These are phyloP conservation scores for Nesidiocoris tenuis DNA, from an alignment of 2,888 invertebrate species.

Conservation along the genomic window DNA sequence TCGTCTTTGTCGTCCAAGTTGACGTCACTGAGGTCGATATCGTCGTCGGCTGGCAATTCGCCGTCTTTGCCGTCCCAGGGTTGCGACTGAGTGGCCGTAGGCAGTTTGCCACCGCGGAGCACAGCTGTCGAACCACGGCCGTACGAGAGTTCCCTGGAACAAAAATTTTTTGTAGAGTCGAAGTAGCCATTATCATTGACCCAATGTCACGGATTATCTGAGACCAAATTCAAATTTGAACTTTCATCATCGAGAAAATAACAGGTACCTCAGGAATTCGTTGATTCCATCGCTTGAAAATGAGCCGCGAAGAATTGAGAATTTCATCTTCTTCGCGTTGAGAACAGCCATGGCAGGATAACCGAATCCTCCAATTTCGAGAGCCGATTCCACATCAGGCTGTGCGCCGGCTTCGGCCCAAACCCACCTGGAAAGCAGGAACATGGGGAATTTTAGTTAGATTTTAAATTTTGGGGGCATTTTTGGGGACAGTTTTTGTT, in stretches of 20 bases:
- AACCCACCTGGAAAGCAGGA: conserved; percentile 71
- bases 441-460: too few species aligned
- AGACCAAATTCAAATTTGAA: conserved; percentile 23
- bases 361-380: conserved; percentile 96
- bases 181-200: too few species aligned
- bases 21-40: conserved; percentile 87
- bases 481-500: too few species aligned
- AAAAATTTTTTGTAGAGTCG: not conserved
- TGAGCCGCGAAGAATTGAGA: conserved; percentile 86
- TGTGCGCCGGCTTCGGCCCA: conserved; percentile 94
- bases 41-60: conserved; percentile 79
- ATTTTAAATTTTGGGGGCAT: too few species aligned
- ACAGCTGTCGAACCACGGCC: conserved; percentile 91
- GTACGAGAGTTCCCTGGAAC: conserved; percentile 78
- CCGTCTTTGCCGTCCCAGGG: conserved; percentile 97
- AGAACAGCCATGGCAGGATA: conserved; percentile 98
- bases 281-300: conserved; percentile 93
- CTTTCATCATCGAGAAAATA: conserved; percentile 4
- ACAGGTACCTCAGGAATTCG: conserved; percentile 76
- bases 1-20: conserved; percentile 80
- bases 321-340: conserved; percentile 95
- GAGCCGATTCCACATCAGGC: conserved; percentile 74
- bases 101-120: conserved; percentile 77
- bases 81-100: conserved; percentile 65
- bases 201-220: too few species aligned